Base-by-base conservation (phyloP, 2,113 vertebrate species). In the Sisor rabdophorus region DNA sequence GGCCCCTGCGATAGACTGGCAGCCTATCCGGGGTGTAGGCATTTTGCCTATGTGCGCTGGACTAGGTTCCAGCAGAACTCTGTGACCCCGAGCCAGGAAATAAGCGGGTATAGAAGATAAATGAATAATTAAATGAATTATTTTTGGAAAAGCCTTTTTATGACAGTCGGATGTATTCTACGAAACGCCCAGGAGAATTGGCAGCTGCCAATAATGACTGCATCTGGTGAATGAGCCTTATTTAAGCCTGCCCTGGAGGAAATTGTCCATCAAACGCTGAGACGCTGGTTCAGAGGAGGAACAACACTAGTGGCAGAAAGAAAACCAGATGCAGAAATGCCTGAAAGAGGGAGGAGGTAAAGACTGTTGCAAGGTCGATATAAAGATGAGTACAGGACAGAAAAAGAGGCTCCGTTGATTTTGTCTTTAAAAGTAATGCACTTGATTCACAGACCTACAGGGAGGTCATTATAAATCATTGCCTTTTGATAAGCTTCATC, bases 151-250 rank as follows among this genome's bases (percentile, higher is more conserved):
- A 19, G n/a, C 11, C 17, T 22, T 30, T 5, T 76, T 59, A 54
- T 32, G n/a, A 60, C 22, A 30, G 2, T 20, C 32, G 47, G 50
- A 68, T 59, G n/a, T 76, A 58, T 65, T 32, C 28, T 28, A 12
- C 50, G 71, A 71, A 71, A 65, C 36, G 13, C 65, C 58, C 71
- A 52, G 63, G 32, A 24, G 26, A 54, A 55, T 60, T 64, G 64
- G 58, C 71, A 70, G 63, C 71, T 24, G 70, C 13, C 30, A 77
- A 20, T 74, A 64, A 75, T 30, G 65, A 76, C 44, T 79, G 44
- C 73, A 79, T 79, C 68, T 82, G 77, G 77, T 76, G 61, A 79
- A 79, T 53, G 48, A 76, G 68, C n/a, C 59, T 48, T 20, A 60
- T 55, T 52, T 50, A 64, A 64, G 63, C 54, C 64, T 68, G 47